phyloP scores from a whole-genome alignment of 2,888 invertebrate genomes.

The Stenolophus ochropezus region DNA sequence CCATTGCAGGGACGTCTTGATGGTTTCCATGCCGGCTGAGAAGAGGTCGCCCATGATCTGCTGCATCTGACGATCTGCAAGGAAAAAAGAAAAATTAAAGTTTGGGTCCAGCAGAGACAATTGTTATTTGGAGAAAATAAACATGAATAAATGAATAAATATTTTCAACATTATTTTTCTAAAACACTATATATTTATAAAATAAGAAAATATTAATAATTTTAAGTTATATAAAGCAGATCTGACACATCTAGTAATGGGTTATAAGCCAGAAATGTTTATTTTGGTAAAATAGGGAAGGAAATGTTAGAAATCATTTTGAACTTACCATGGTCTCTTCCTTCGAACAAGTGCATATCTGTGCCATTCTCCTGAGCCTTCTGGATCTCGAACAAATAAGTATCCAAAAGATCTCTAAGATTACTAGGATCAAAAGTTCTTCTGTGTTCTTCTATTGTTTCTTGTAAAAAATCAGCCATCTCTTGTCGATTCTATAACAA shows the following conservation, averaged over 20 bases:
- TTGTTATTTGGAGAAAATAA: no score
- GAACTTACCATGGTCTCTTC: slow-evolving; percentile 88
- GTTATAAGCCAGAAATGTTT: no score
- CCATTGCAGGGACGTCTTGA: slow-evolving; percentile 92
- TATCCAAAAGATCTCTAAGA: slow-evolving; percentile 89
- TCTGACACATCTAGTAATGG: no score
- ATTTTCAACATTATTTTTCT: slow-evolving; percentile 1
- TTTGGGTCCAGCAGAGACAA: no score
- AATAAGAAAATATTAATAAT: no score
- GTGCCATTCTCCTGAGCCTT: slow-evolving; percentile 87
- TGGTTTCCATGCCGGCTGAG: slow-evolving; percentile 95
- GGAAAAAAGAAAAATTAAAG: slow-evolving; percentile 43
- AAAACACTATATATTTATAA: no score
- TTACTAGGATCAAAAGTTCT: slow-evolving; percentile 84
- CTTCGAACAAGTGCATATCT: slow-evolving; percentile 85
- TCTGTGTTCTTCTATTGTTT: slow-evolving; percentile 88
- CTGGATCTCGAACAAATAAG: slow-evolving; percentile 89
- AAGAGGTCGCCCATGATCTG: slow-evolving; percentile 94
- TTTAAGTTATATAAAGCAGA: no score
- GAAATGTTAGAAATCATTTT: slow-evolving; percentile 63
- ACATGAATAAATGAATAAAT: slow-evolving; percentile 38
- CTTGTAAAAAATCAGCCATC: slow-evolving; percentile 90
- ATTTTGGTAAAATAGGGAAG: background rate
- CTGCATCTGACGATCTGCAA: slow-evolving; percentile 89
- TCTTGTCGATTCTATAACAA: slow-evolving; percentile 82